Evolutionary conservation across 2,797 vertebrate species (phyloP).

Genomic region (Myripristis murdjan): DNA sequence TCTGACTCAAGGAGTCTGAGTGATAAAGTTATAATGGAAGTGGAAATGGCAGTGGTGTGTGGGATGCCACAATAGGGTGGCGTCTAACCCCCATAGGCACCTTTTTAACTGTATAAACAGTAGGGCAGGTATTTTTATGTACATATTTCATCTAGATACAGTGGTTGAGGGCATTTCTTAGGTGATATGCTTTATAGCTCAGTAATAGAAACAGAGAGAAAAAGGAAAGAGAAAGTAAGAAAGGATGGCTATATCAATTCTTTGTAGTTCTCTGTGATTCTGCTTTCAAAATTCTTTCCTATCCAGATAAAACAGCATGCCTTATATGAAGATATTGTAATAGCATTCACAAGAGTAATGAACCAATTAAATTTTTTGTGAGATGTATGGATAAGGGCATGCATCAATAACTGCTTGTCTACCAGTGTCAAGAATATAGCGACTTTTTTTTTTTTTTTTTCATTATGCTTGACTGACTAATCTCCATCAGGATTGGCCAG

Average conservation of each 20-base stretch:
- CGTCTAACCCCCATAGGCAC: slow-evolving; percentile 64
- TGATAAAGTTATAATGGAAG: slow-evolving; percentile 83
- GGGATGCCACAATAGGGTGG: slow-evolving; percentile 66
- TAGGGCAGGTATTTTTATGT: slow-evolving; percentile 42
- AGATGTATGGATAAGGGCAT: no score
- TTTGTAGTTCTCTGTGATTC: neutral
- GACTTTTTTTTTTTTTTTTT: no score
- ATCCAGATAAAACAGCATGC: neutral
- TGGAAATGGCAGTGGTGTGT: slow-evolving; percentile 65
- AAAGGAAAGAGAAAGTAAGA: neutral
- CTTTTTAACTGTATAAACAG: slow-evolving; percentile 69
- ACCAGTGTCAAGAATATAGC: no score
- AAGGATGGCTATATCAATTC: no score
- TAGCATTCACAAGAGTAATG: neutral
- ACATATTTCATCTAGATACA: slow-evolving; percentile 37
- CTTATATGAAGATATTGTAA: neutral
- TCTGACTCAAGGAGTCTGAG: slow-evolving; percentile 81
- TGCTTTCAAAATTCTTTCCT: neutral
- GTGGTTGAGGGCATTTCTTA: neutral
- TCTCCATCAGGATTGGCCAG: no score
- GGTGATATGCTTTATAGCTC: neutral
- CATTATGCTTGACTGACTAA: no score
- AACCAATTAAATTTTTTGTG: neutral
- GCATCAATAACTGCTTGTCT: no score
- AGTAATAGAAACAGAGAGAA: neutral